Base-by-base conservation (phyloP, 2,797 vertebrate species). In the Cynopterus sphinx region DNA sequence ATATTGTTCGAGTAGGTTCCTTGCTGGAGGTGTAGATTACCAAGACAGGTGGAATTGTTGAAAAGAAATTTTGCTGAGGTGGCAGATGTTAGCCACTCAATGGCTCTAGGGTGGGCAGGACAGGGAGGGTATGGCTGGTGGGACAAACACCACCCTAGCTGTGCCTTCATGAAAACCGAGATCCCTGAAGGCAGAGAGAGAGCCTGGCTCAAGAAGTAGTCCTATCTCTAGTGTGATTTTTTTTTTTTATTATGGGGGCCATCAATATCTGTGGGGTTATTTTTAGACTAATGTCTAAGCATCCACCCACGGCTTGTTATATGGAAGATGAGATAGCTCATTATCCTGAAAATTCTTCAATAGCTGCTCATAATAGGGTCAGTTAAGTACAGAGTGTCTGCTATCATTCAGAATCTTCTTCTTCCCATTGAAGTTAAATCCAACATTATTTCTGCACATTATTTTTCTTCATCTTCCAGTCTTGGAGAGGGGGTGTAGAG, bases 301-400 rank as follows among this genome's bases (percentile, higher is more conserved):
- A 9, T 89, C 86, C 33, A 9, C 74, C 79, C 78, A 93, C 28
- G 74, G 94, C 94, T 96, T 96, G 87, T 96, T 97, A 96, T 85
- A 96, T 94, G 95, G 96, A 95, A 97, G 92, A 97, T 87, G 95
- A 97, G 92, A 91, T 91, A 86, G 74, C 88, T 97, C 93, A 96
- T 97, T 96, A 97, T 96, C 83, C 96, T 97, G 96, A 97, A 97
- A 97, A 97, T 96, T 97, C 90, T 97, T 96, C 95, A 95, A 94
- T 96, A 94, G 92, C 91, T 93, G 41, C 95, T 97, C 88, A 53
- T 96, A 97, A 97, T 94, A 96, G 96, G 96, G 94, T 92, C 94
- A 96, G 97, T 96, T 97, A 96, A 97, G 83, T 97, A 95, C 91
- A 96, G 63, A 97, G 92, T 93, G 55, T 94, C 95, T 63, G 71